Conservation (phyloP, 2,888 invertebrate genomes). For the Ichneumon xanthorius region DNA sequence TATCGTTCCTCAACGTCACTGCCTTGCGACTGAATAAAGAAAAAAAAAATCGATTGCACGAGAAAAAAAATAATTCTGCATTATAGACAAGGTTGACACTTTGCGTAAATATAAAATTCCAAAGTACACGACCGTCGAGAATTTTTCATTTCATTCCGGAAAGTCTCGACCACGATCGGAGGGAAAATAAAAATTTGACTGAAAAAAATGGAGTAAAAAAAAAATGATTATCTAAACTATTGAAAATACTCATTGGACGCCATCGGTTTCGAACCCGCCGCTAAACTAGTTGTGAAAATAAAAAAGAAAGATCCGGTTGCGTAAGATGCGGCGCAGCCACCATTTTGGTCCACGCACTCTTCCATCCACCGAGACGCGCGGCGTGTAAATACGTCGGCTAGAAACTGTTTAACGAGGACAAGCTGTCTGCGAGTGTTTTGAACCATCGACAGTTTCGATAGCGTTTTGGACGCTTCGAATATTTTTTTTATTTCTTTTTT, state of each 20-base stretch:
- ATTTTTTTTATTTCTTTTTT: not conserved
- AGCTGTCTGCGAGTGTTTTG: not conserved
- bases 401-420: conserved; percentile 18
- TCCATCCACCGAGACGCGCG: not conserved
- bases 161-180: not conserved
- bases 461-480: not conserved
- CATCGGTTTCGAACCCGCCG: conserved; percentile 32
- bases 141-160: not conserved
- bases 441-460: not conserved
- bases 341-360: conserved; percentile 72
- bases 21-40: not conserved
- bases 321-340: conserved; percentile 65
- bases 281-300: conserved; percentile 23
- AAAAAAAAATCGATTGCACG: not conserved
- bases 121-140: not conserved
- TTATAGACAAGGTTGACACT: not conserved
- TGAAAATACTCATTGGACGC: conserved; percentile 2
- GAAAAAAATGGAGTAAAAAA: not conserved
- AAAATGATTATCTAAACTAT: conserved; percentile 3
- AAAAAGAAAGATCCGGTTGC: conserved; percentile 62
- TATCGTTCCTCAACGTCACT: conserved; percentile 2
- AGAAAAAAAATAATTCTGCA: not conserved
- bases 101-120: not conserved
- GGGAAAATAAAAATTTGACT: not conserved
- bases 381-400: not conserved